Evolutionary conservation across 2,113 vertebrate genomes (phyloP), one percentile per base, ranked within the genome.

Genomic region (Ranitomeya variabilis): DNA sequence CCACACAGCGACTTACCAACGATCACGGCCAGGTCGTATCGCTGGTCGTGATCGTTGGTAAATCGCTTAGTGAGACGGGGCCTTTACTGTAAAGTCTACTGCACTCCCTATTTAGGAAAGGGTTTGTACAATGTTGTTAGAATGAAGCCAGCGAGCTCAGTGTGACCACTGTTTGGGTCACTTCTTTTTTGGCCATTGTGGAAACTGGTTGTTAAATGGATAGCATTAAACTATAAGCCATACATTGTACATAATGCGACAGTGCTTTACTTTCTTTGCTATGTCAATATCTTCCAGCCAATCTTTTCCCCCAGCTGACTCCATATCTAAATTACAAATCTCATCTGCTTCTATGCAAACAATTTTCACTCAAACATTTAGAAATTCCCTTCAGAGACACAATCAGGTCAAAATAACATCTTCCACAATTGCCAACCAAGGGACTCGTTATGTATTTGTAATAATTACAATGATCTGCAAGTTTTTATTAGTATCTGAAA

Each of bases 391-490:
- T 62, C 18, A 64, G 80, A 82, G 80, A 64, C 18, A 0, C 15
- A 7, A 15, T 6, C 6, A 19, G 62, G 8, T 16, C 18, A 82
- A 64, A 64, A 64, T 45, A 82, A 7, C 19, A 82, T 21, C 12
- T 11, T 82, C 16, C 9, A 26, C 37, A 23, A 62, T 81, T 81
- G 8, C 23, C 57, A 81, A 31, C 23, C 57, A 5, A 37, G 79
- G 57, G 79, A 81, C 79, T 81, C 19, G 55, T 82, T 64, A 59
- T 37, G 80, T 81, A 15, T 12, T 45, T 45, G 79, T 11, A 82
- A 82, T 82, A 45, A 82, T 82, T 82, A 62, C 59, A 82, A 64
- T 21, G 3, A 82, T 51, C 18, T 82, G 5, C 18, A 21, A 51
- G 16, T 64, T 62, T 82, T 64, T 37, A 82, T 82, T 82, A 82